A percentile compares a stretch with the other conserved stretches of the same genome.
Evolutionary conservation across 2,113 vertebrate species (phyloP).

Genomic region (Campylomormyrus tamandua): DNA sequence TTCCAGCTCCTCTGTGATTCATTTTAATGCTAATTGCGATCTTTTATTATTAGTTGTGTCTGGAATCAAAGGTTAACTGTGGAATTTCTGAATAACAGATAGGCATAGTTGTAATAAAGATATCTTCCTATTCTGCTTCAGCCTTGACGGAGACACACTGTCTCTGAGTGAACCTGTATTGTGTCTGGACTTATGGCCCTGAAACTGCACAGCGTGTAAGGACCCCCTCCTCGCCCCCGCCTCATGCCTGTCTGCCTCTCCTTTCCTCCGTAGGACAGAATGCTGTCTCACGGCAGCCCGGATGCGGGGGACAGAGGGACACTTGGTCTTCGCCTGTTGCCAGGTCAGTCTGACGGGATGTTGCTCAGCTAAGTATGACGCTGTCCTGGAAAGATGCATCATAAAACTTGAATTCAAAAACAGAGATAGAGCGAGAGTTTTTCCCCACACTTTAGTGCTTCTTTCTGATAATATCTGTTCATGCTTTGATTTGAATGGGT

Average conservation of each 20-base stretch:
- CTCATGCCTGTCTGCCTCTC: background rate
- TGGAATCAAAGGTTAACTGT: background rate
- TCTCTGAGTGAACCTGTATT: background rate
- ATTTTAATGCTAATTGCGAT: background rate
- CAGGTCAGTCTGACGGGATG: constrained; percentile 44
- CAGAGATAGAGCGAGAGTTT: background rate
- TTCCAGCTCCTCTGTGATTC: background rate
- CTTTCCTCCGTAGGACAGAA: constrained; percentile 53
- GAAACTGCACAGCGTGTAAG: background rate
- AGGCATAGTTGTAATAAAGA: background rate
- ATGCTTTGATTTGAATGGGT: background rate
- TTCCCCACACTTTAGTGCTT: background rate
- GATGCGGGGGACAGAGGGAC: constrained; percentile 51
- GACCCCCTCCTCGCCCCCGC: background rate
- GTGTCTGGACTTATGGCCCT: background rate
- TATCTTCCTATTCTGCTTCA: background rate
- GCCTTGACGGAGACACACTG: background rate
- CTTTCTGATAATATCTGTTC: background rate
- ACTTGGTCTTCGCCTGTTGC: constrained; percentile 58
- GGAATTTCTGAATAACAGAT: background rate
- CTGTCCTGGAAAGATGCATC: background rate
- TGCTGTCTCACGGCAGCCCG: constrained; percentile 54
- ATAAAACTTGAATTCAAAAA: background rate
- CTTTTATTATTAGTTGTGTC: background rate
- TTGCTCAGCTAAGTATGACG: background rate